These are phyloP conservation scores for Brachionus plicatilis DNA, from an alignment of 1,140 invertebrate genomes.

Conservation along the genomic window DNA sequence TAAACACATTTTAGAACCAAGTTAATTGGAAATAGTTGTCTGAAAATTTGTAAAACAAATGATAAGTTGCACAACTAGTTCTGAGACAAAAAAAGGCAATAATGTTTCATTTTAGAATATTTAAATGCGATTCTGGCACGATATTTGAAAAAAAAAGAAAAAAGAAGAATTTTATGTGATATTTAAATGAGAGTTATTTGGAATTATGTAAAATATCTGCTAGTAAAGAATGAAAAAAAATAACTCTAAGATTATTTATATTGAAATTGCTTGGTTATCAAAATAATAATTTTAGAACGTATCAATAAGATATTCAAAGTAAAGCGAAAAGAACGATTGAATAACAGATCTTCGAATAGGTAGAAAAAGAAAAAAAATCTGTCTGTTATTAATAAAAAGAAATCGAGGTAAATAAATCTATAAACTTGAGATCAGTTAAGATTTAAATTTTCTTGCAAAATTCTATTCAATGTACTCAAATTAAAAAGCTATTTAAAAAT, in stretches of 20 bases:
- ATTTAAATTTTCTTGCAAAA: no score
- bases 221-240: not conserved
- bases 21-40: not conserved
- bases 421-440: no score
- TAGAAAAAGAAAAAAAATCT: not conserved
- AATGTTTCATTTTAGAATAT: not conserved
- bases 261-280: not conserved
- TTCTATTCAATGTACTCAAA: no score
- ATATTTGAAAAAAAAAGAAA: not conserved
- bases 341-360: not conserved
- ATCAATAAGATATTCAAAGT: not conserved
- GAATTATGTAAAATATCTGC: not conserved
- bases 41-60: not conserved
- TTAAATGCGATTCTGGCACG: not conserved
- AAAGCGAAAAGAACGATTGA: not conserved
- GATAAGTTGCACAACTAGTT: not conserved
- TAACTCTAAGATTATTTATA: not conserved
- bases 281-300: not conserved
- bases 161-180: not conserved
- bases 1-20: not conserved
- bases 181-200: not conserved
- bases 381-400: not conserved
- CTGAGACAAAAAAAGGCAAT: not conserved
- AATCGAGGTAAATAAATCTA: not conserved
- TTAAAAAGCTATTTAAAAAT: no score